Evolutionary conservation across 2,113 vertebrate genomes (phyloP), one percentile per base, ranked within the genome.

Genomic region (Phalacrocorax pelagicus): DNA sequence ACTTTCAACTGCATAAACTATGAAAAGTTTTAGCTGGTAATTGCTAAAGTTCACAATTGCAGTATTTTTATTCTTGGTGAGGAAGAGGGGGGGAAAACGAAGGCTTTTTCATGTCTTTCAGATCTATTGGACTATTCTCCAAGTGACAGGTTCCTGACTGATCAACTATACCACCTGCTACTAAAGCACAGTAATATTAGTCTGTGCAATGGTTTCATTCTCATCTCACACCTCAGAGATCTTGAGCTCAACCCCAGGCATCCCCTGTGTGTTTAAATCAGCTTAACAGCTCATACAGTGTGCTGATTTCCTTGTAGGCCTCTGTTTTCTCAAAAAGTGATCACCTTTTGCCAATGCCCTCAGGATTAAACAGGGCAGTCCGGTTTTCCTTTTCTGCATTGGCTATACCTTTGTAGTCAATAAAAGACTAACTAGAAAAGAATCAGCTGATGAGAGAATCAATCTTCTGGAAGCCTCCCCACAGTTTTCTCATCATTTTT

Each of bases 371-470:
- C 98, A 99, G 98, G 98, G 98, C 99, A 99, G 98, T 97, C 98
- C 90, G 96, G 98, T 98, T 98, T 98, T 98, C 98, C 98, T 98
- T 98, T 98, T 98, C 98, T 97, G 98, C 98, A 98, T 98, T 98
- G 98, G 97, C 98, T 98, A 97, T 99, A 98, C 98, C 99, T 99
- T 99, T 99, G 99, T 99, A 99, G 98, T 99, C 99, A 99, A 99
- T 99, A 99, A 99, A 99, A 99, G 99, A 99, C 99, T 99, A 99
- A 99, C 99, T 99, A 99, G 99, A 99, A 99, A 99, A 99, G 99
- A 99, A 98, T 98, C 98, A 99, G 98, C 99, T 98, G 98, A 99
- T 99, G 98, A 98, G 98, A 99, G 99, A 99, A 99, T 99, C 99
- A 99, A 99, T 99, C 99, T 99, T 98, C 98, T 99, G 99, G 99